phyloP scores from a whole-genome alignment of 2,888 invertebrate genomes.

The Ernsta delagoae region DNA sequence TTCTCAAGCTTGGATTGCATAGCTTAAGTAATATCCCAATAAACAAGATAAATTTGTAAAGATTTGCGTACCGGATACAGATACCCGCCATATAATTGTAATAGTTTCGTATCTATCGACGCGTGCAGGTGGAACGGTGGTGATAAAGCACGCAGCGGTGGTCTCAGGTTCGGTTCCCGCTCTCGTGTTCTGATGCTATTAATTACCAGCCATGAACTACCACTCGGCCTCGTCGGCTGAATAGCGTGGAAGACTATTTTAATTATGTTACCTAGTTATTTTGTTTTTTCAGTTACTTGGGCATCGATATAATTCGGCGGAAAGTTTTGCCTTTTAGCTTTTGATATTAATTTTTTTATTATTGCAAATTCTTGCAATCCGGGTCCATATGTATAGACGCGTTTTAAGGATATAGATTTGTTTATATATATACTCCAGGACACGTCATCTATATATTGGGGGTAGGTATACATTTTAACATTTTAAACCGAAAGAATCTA shows the following conservation, averaged over 20 bases:
- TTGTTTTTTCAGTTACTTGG: background rate
- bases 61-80: constrained; percentile 14
- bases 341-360: no score
- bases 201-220: constrained; percentile 58
- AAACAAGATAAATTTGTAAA: constrained; percentile 5
- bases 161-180: constrained; percentile 54
- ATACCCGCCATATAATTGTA: constrained; percentile 5
- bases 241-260: constrained; percentile 42
- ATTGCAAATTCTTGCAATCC: no score
- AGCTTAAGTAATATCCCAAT: background rate
- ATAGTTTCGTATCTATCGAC: constrained; percentile 15
- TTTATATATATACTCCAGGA: no score
- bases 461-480: no score
- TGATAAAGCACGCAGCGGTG: constrained; percentile 52
- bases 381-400: no score
- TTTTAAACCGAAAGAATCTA: no score
- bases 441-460: no score
- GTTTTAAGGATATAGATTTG: no score
- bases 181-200: constrained; percentile 62
- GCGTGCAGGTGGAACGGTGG: constrained; percentile 15
- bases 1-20: background rate
- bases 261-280: background rate
- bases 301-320: no score
- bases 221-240: constrained; percentile 44
- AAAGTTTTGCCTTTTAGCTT: no score